Base-by-base conservation (phyloP, 2,888 invertebrate genomes). In the Cremastobaeus sp. region DNA sequence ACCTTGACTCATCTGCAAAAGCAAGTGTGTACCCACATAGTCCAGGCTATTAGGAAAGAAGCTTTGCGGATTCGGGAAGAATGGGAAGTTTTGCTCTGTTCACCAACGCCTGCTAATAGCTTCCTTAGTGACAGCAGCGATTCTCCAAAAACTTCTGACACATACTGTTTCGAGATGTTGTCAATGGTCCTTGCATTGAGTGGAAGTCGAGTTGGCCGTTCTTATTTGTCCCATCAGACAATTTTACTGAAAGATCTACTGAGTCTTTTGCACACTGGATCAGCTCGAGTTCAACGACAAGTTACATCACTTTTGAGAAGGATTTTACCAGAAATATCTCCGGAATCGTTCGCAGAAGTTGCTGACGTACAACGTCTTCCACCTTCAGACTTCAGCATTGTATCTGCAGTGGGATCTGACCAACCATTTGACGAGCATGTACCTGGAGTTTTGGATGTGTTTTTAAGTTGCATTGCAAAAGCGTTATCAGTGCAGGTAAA, bases 91-190 rank as follows among this genome's bases (percentile, higher is more conserved):
- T 88, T 90, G 25, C 82, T 92, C n/a, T 90, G 89, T 72, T 89
- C 90, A 0, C 84, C 88, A 21, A 88, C 88, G 1, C 88, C 88
- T 1, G 86, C 84, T 1, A 86, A 85, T 45, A 88, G 87, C 75
- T 76, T 85, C 3, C 70, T 86, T 3, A 87, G 87, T 25, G 88
- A 86, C 21, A 89, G 89, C 72, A 89, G 89, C 55, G 90, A 90
- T 76, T 82, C 88, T 15, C 86, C 86, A 1, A 91, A 90, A 83
- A 89, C 89, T 66, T 89, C 90, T 1, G 98, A 98, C 87, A 96
- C 96, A n/a, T 98, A 97, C 87, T 98, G 98, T 89, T 98, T 98
- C 85, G 98, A 98, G 90, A 96, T 98, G 95, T 89, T 98, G 15
- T 97, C 97, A 2, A 94, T 98, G 94, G 97, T 96, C 47, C 88